A percentile compares a stretch with the other conserved stretches of the same genome.
These are phyloP conservation scores for Saccopteryx bilineata DNA, from an alignment of 2,113 vertebrate genomes.

Conservation along the genomic window DNA sequence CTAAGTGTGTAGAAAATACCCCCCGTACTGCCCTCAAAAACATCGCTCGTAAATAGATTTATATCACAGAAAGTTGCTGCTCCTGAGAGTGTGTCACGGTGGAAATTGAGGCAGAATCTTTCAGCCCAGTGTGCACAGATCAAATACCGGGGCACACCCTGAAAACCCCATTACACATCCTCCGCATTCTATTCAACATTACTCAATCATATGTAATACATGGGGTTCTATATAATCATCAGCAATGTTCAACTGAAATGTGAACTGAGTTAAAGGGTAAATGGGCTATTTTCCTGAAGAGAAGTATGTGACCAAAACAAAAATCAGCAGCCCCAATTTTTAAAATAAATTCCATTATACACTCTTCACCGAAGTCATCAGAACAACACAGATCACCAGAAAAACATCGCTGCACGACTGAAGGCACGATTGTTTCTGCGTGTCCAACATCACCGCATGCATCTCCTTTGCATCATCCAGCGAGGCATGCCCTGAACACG, in stretches of 20 bases:
- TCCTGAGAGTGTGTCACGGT: no score
- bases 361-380: neutral
- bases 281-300: neutral
- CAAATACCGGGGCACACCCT: rapidly evolving
- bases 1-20: neutral
- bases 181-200: neutral
- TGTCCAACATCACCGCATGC: rapidly evolving
- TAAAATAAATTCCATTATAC: rapidly evolving
- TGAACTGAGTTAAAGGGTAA: neutral
- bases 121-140: neutral
- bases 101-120: neutral
- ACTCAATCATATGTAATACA: neutral
- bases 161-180: neutral
- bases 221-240: neutral
- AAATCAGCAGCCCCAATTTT: neutral
- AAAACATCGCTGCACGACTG: rapidly evolving
- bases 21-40: rapidly evolving
- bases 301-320: neutral
- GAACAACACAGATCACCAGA: neutral
- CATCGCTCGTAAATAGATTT: neutral
- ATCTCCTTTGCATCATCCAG: rapidly evolving
- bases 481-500: neutral
- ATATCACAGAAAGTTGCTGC: rapidly evolving
- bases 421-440: neutral
- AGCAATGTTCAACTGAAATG: neutral